Evolutionary conservation across 1,140 invertebrate species (phyloP).

Genomic region (Atta cephalotes): DNA sequence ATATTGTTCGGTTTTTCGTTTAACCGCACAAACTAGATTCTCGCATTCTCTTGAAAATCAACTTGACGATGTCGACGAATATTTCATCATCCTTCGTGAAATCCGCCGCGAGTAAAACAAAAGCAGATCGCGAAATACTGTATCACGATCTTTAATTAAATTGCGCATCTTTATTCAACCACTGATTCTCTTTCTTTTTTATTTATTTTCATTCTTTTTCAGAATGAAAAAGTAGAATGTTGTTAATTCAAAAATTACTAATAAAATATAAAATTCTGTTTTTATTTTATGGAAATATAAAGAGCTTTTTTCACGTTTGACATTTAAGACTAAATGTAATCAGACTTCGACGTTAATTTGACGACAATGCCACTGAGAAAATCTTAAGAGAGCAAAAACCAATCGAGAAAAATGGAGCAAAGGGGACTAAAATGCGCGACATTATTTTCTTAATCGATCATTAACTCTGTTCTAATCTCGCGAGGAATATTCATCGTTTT

Average conservation of each 20-base stretch:
- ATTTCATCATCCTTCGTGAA: background rate
- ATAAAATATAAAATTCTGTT: background rate
- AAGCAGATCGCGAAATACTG: background rate
- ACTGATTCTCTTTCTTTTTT: background rate
- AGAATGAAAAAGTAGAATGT: background rate
- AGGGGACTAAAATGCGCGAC: conserved; percentile 9
- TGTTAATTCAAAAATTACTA: background rate
- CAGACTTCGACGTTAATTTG: background rate
- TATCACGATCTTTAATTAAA: conserved; percentile 25
- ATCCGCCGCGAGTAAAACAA: background rate
- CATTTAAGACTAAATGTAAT: background rate
- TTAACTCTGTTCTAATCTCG: conserved; percentile 25
- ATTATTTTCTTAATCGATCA: conserved; percentile 26
- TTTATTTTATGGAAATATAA: conserved; percentile 4
- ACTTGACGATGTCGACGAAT: conserved; percentile 5
- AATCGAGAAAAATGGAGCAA: background rate
- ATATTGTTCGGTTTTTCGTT: conserved; percentile 57
- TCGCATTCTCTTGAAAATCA: conserved; percentile 20
- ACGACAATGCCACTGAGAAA: background rate
- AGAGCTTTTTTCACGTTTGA: background rate
- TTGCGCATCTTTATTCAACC: background rate
- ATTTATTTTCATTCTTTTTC: background rate
- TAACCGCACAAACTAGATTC: conserved; percentile 10
- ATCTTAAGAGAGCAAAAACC: background rate
- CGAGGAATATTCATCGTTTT: background rate